Base-by-base conservation (phyloP, 2,113 vertebrate species). In the Peromyscus polionotus region DNA sequence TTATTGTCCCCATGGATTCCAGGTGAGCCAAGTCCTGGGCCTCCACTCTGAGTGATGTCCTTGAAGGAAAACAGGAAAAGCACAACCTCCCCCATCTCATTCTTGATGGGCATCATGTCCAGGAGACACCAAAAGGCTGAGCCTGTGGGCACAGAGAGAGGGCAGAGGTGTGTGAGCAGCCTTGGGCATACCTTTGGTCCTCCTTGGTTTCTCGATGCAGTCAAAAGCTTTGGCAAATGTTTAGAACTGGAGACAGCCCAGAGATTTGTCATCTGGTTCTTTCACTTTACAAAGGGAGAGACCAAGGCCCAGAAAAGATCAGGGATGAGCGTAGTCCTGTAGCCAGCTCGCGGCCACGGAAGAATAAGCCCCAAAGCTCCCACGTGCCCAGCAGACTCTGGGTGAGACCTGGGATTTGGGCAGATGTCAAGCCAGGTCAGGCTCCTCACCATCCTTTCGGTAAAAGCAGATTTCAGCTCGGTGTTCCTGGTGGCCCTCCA, bases 51-150 rank as follows among this genome's bases (percentile, higher is more conserved):
- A 3, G 98, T 99, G 98, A 99, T 98, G 96, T 99, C 99, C 98
- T 99, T 99, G 97, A 99, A 99, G 96, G 99, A 99, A 93, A 99
- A 99, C 45, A 99, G 99, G 98, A 99, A 99, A 39, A 99, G 98
- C 92, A 99, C 99, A 51, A 99, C 99, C 57, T 99, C 99, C 0
- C 99, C 99, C 97, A 99, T 99, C 98, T 99, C 99, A 0, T 99
- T 99, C 98, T 99, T 99, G 98, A 99, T 99, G 92, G 99, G 99
- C 96, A 99, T 99, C 85, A 99, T 99, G 97, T 99, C 99, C 99
- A 99, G 98, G 92, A 99, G 98, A 97, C 99, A 99, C 99, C 99
- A 99, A 95, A 99, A 99, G 0, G 98, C 97, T 1, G 98, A 98
- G 95, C 99, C 99, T 99, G 98, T 2, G 17, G 76, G 39, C 42